Evolutionary conservation across 2,113 vertebrate genomes (phyloP).

Genomic region (Pycnonotus jocosus): DNA sequence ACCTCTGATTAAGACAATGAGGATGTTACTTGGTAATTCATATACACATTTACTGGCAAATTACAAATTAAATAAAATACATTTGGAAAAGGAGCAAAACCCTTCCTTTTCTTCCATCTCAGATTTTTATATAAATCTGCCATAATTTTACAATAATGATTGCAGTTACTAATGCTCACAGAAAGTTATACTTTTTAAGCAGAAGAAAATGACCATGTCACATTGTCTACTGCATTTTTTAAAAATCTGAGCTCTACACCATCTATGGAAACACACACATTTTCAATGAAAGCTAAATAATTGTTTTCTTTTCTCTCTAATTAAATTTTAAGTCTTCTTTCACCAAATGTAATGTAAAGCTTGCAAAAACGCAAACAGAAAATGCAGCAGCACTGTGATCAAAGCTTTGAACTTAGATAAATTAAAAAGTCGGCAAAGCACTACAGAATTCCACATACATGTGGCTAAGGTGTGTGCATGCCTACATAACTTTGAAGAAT

Average conservation of each 20-base stretch:
- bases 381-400: conserved; percentile 20
- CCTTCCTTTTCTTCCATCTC: not conserved
- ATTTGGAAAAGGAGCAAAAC: not conserved
- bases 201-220: not conserved
- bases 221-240: not conserved
- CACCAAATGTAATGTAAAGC: conserved; percentile 4
- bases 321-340: conserved; percentile 4
- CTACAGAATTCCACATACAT: conserved; percentile 9
- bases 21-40: not conserved
- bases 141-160: not conserved
- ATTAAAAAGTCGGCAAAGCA: conserved; percentile 9
- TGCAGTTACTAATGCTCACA: not conserved
- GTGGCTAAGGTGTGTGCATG: not conserved
- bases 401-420: conserved; percentile 28
- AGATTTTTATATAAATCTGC: not conserved
- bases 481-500: not conserved
- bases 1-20: not conserved
- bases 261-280: not conserved
- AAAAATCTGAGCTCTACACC: not conserved
- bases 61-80: not conserved
- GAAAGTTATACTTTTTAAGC: not conserved
- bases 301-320: conserved; percentile 7
- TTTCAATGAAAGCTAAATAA: not conserved
- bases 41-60: not conserved
- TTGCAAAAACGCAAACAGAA: conserved; percentile 15